These are phyloP conservation scores for Drosophila flavopinicola DNA, from an alignment of 2,888 invertebrate species.

Conservation along the genomic window DNA sequence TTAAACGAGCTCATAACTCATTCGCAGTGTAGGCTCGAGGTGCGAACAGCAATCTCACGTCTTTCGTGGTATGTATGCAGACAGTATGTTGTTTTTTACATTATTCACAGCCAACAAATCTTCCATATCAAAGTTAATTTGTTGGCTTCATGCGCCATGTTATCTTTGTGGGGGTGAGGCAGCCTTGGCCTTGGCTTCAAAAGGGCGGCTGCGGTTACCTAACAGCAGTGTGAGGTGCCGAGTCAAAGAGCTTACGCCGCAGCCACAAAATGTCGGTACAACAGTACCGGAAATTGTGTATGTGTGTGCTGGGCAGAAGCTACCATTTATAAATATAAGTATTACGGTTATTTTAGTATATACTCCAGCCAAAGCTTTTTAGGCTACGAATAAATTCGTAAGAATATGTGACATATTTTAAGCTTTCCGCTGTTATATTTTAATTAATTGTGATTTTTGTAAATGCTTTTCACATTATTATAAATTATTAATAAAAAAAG, in stretches of 20 bases:
- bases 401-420: too few species aligned
- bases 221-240: background rate
- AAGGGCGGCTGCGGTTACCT: conserved; percentile 31
- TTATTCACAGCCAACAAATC: conserved; percentile 59
- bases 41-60: conserved; percentile 14
- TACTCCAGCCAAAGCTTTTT: background rate
- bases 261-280: conserved; percentile 52
- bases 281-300: conserved; percentile 12
- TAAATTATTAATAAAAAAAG: too few species aligned
- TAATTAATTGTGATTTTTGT: too few species aligned
- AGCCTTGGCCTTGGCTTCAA: conserved; percentile 15
- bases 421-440: too few species aligned
- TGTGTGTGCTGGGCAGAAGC: background rate
- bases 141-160: conserved; percentile 56
- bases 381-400: too few species aligned
- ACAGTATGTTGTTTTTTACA: conserved; percentile 19
- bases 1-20: conserved; percentile 58
- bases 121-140: conserved; percentile 65
- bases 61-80: conserved; percentile 7
- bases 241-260: conserved; percentile 8
- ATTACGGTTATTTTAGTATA: conserved; percentile 9
- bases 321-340: conserved; percentile 20
- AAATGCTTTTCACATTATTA: too few species aligned
- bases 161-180: conserved; percentile 6
- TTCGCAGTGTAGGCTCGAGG: conserved; percentile 45